phyloP scores from a whole-genome alignment of 2,113 vertebrate species.

The Archilochus colubris region DNA sequence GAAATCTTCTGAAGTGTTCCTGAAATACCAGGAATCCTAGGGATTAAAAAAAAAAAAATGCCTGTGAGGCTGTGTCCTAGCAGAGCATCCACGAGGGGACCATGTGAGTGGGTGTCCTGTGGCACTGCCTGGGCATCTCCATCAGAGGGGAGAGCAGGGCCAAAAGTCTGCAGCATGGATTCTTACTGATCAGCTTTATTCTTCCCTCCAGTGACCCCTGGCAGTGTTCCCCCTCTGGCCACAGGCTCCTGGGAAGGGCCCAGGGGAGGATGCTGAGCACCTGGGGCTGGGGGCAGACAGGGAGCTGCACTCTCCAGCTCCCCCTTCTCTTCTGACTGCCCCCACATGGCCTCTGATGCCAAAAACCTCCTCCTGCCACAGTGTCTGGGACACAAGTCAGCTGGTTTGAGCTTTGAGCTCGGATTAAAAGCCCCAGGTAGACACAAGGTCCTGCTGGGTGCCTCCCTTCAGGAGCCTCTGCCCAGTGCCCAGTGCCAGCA shows the following conservation, averaged over 20 bases:
- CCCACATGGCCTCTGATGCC: not conserved
- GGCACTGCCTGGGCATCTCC: not conserved
- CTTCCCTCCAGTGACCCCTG: accelerated
- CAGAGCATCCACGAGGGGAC: accelerated
- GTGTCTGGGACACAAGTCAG: not conserved
- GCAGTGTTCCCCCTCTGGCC: accelerated
- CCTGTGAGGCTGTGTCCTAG: not conserved
- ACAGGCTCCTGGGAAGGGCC: too few relatives aligned
- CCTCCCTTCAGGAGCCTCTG: not conserved
- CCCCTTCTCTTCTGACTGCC: not conserved
- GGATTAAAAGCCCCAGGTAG: not conserved
- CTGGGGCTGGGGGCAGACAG: too few relatives aligned
- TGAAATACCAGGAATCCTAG: not conserved
- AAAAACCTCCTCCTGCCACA: not conserved
- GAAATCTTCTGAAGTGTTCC: not conserved
- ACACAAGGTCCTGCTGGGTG: not conserved
- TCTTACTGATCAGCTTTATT: not conserved
- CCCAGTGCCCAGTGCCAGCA: slow-evolving; percentile 40
- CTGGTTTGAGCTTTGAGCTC: not conserved
- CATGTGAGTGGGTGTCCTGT: accelerated
- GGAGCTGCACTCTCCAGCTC: not conserved
- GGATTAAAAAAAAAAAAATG: not conserved
- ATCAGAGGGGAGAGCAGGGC: accelerated
- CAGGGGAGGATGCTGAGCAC: too few relatives aligned
- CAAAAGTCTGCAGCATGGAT: accelerated